Conservation (phyloP, 2,797 vertebrate genomes). For the Podarcis lilfordi region DNA sequence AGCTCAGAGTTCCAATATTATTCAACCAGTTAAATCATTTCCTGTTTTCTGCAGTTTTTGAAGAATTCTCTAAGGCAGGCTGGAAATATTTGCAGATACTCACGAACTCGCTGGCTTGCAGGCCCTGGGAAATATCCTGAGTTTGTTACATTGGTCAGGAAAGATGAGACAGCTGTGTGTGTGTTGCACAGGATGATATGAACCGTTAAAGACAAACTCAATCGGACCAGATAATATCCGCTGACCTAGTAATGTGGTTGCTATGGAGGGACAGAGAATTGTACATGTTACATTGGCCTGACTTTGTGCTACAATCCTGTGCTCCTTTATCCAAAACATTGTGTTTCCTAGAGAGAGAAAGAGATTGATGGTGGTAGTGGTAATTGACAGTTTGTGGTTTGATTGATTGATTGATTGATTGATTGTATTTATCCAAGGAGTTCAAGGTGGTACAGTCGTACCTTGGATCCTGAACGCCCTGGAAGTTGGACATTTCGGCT, state of each 20-base stretch:
- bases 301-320: neutral
- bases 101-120: neutral
- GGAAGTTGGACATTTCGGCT: no score
- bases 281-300: neutral
- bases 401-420: no score
- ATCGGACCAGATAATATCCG: neutral
- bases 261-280: neutral
- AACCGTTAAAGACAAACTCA: neutral
- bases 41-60: conserved; percentile 65
- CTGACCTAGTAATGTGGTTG: neutral
- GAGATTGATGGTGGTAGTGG: neutral
- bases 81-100: conserved; percentile 57
- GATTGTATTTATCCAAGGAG: no score
- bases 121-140: conserved; percentile 66
- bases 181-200: neutral
- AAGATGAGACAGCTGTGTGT: neutral
- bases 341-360: neutral
- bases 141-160: rapidly evolving
- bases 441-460: no score
- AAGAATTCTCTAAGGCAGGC: conserved; percentile 23
- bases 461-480: no score
- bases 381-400: no score
- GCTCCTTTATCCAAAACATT: neutral
- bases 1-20: conserved; percentile 2
- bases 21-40: conserved; percentile 65